Base-by-base conservation (phyloP, 2,113 vertebrate species). In the Eptesicus fuscus region DNA sequence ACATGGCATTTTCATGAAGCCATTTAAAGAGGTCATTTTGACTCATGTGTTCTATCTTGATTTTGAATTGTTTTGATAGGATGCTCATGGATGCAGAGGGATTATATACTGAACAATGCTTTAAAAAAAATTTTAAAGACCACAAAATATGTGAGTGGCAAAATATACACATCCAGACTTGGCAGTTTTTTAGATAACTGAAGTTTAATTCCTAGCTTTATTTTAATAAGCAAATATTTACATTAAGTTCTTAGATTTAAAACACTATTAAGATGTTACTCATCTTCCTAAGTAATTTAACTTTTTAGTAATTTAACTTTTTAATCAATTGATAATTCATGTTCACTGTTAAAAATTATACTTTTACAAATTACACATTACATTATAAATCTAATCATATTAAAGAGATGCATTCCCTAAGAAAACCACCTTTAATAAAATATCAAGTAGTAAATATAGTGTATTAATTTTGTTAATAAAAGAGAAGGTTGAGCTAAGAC, bases 241-340 rank as follows among this genome's bases (percentile, higher is more conserved):
- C 5, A 94, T 79, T 93, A 89, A 88, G 25, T 17, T 83, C 63
- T 47, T 74, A 83, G 59, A 87, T 85, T 80, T 76, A 89, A 88
- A 88, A 91, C 44, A 69, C 13, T 82, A 23, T 56, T 69, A 88
- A 83, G 35, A 88, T 59, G 1, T 83, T 70, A 92, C 30, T 91
- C 42, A 70, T 77, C 86, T 92, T 92, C 37, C 28, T 90, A 77
- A 67, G n/a, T 74, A 91, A 92, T 90, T 74, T 83, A 77, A 87
- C n/a, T 67, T 90, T 88, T 94, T 83, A 65, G 40, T 73, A 91
- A 89, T 89, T 76, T 83, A 77, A 88, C n/a, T 74, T 91, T 89
- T 93, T 83, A 95, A 74, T 61, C 77, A 90, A 92, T 32, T 87
- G 37, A 77, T 90, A 87, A 79, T 61, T 92, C 76, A 94, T 35